Evolutionary conservation across 2,797 vertebrate species (phyloP).

Genomic region (Adrianichthys oophorus): DNA sequence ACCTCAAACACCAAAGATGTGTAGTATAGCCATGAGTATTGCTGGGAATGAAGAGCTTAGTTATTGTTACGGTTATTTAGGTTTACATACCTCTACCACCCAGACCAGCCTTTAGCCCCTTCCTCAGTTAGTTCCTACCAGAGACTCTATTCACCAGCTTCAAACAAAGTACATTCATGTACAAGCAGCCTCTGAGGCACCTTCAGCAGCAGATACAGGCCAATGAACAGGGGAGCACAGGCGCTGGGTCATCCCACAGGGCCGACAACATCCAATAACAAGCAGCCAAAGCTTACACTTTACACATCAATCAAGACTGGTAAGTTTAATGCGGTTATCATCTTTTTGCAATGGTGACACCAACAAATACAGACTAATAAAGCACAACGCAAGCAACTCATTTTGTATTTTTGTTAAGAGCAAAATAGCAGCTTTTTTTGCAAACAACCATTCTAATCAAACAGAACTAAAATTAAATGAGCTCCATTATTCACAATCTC

Average conservation of each 20-base stretch:
- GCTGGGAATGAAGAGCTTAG: slow-evolving; percentile 67
- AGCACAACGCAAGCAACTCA: not conserved
- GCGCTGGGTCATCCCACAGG: slow-evolving; percentile 52
- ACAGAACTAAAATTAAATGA: slow-evolving; percentile 43
- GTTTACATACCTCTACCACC: slow-evolving; percentile 81
- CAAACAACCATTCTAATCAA: slow-evolving; percentile 10
- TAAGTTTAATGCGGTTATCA: slow-evolving; percentile 5
- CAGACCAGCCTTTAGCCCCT: slow-evolving; percentile 81
- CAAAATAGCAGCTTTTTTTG: slow-evolving; percentile 5
- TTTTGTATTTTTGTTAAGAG: slow-evolving; percentile 1
- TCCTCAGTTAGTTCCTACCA: slow-evolving; percentile 83
- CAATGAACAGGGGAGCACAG: slow-evolving; percentile 69
- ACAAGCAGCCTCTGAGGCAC: slow-evolving; percentile 74
- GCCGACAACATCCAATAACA: slow-evolving; percentile 37
- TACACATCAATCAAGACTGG: slow-evolving; percentile 9
- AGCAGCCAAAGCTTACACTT: slow-evolving; percentile 34
- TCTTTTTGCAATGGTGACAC: slow-evolving; percentile 13
- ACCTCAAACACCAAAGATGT: slow-evolving; percentile 36
- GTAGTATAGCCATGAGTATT: slow-evolving; percentile 75
- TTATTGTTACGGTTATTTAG: slow-evolving; percentile 72
- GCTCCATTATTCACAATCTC: slow-evolving; percentile 60
- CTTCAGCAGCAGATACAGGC: slow-evolving; percentile 60
- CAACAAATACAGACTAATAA: not conserved
- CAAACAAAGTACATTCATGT: slow-evolving; percentile 79
- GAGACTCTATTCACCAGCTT: slow-evolving; percentile 82